Percentiles rank a stretch among this genome's conserved stretches.
phyloP scores from a whole-genome alignment of 64 coral and sea anemone species.

The Dendronephthya gigantea region DNA sequence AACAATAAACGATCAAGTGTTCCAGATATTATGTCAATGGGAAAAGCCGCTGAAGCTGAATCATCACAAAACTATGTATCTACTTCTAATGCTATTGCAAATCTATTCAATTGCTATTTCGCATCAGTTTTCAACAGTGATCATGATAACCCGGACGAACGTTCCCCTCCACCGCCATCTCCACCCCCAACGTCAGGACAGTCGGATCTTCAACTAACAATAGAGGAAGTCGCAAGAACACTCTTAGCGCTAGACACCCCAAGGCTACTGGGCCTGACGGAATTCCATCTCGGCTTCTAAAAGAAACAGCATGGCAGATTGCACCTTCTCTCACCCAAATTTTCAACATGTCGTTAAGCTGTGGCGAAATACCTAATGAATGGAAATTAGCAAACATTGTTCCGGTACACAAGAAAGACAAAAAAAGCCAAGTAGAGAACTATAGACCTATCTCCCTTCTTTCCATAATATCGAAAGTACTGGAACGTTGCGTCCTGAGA shows the following conservation, averaged over 20 bases:
- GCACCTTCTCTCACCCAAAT: not conserved
- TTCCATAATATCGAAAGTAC: not conserved
- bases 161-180: not conserved
- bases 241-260: not conserved
- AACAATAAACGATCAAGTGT: slow-evolving; percentile 34
- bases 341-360: not conserved
- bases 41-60: not conserved
- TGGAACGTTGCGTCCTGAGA: not conserved
- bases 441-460: slow-evolving; percentile 11
- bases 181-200: not conserved
- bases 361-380: not conserved
- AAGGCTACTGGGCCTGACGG: not conserved
- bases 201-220: not conserved
- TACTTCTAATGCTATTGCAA: slow-evolving; percentile 16
- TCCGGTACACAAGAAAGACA: not conserved
- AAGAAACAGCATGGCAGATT: not conserved
- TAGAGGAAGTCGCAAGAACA: not conserved
- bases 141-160: not conserved
- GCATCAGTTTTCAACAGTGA: slow-evolving; percentile 19
- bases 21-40: slow-evolving; percentile 24
- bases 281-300: not conserved
- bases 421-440: not conserved
- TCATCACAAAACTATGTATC: not conserved
- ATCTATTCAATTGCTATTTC: slow-evolving; percentile 49
- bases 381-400: not conserved